Conservation (phyloP, 2,797 vertebrate species). For the Sternotherus odoratus region DNA sequence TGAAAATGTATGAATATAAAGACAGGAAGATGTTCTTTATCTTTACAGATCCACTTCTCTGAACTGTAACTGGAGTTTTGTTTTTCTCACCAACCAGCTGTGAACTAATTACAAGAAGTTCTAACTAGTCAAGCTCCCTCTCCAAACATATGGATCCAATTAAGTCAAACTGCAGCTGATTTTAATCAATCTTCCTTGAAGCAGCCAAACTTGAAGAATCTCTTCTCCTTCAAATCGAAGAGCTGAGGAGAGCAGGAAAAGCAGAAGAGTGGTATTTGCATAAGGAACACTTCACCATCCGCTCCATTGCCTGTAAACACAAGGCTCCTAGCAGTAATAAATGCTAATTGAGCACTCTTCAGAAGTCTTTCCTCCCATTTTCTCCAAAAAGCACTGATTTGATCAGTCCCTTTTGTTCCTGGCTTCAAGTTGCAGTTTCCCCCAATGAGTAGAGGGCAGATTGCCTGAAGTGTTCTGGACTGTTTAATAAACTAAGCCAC, state of each 20-base stretch:
- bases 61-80: conserved; percentile 62
- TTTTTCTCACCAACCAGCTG: conserved; percentile 78
- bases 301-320: conserved; percentile 63
- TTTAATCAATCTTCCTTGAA: conserved; percentile 84
- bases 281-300: conserved; percentile 69
- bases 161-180: conserved; percentile 82
- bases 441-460: conserved; percentile 1
- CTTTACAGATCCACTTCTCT: conserved; percentile 19
- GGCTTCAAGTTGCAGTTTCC: conserved; percentile 5
- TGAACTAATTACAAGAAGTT: conserved; percentile 75
- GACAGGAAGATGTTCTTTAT: neutral
- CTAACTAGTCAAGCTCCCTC: conserved; percentile 78
- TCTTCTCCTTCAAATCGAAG: conserved; percentile 68
- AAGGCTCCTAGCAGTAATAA: conserved; percentile 67
- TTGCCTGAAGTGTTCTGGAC: neutral
- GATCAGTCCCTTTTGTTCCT: conserved; percentile 59
- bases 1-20: neutral
- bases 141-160: conserved; percentile 82
- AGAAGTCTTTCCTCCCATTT: conserved; percentile 71
- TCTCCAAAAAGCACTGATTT: conserved; percentile 61
- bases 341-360: conserved; percentile 78
- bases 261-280: conserved; percentile 61
- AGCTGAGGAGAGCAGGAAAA: conserved; percentile 68
- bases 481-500: neutral
- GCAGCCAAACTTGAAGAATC: conserved; percentile 76